These are phyloP conservation scores for Pectinophora gossypiella DNA, from an alignment of 1,140 invertebrate species.

Conservation along the genomic window DNA sequence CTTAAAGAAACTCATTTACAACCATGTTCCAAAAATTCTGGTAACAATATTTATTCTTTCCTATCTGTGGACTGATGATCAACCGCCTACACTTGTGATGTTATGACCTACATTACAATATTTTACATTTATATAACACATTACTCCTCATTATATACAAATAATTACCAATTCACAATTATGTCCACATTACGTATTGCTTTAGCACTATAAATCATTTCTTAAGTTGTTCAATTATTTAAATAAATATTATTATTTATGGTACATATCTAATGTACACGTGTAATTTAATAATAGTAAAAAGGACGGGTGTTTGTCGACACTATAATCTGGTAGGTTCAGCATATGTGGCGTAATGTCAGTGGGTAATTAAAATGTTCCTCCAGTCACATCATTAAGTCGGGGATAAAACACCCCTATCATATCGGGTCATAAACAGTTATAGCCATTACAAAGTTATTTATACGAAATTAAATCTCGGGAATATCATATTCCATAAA, in stretches of 20 bases:
- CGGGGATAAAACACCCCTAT: too few species aligned
- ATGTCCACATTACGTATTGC: neutral
- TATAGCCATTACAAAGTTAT: too few species aligned
- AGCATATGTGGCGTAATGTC: too few species aligned
- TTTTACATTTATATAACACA: slow-evolving; percentile 5
- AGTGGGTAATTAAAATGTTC: too few species aligned
- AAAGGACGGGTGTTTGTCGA: neutral
- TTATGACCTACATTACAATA: slow-evolving; percentile 1
- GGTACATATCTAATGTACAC: neutral
- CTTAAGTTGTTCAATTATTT: neutral
- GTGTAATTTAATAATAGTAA: neutral
- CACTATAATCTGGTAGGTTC: neutral
- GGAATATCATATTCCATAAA: neutral
- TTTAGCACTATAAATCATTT: neutral
- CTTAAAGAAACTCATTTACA: neutral
- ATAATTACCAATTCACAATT: neutral
- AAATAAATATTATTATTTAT: neutral
- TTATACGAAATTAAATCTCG: too few species aligned
- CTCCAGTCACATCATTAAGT: too few species aligned
- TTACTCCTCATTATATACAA: neutral
- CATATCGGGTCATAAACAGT: too few species aligned
- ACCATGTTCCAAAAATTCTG: neutral
- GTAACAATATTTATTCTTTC: neutral
- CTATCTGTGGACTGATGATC: neutral
- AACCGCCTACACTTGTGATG: neutral